A percentile compares a stretch with the other conserved stretches of the same genome.
Conservation (phyloP, 2,888 invertebrate species). For the Oligia strigilis region DNA sequence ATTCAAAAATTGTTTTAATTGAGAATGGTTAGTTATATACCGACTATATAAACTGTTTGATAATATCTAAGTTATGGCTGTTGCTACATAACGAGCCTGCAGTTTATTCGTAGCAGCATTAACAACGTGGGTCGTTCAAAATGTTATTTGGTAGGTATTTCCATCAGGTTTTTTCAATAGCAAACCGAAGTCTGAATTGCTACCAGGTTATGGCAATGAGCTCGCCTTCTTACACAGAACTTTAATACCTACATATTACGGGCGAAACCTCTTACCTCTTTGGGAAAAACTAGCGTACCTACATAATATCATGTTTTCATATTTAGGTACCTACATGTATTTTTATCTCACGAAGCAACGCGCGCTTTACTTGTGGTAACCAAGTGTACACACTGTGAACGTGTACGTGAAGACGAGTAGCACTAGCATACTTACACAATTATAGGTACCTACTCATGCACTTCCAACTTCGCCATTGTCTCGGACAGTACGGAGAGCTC, state of each 20-base stretch:
- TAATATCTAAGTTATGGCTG: constrained; percentile 13
- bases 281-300: not conserved
- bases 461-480: not conserved
- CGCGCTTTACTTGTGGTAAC: not conserved
- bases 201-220: not conserved
- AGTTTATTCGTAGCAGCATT: not conserved
- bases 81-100: constrained; percentile 7
- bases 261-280: not conserved
- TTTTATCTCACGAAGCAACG: not conserved
- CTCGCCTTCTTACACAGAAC: not conserved
- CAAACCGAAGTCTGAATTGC: not conserved
- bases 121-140: not conserved
- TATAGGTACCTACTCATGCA: too few species aligned
- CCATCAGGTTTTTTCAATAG: not conserved
- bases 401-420: not conserved
- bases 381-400: not conserved
- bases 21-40: constrained; percentile 1
- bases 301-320: not conserved
- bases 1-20: constrained; percentile 14
- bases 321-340: not conserved
- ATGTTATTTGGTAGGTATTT: not conserved
- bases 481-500: not conserved
- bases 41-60: constrained; percentile 3
- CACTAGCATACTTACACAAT: not conserved
- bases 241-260: too few species aligned